These are phyloP conservation scores for Hetaerina titia DNA, from an alignment of 2,888 invertebrate genomes.

Conservation along the genomic window DNA sequence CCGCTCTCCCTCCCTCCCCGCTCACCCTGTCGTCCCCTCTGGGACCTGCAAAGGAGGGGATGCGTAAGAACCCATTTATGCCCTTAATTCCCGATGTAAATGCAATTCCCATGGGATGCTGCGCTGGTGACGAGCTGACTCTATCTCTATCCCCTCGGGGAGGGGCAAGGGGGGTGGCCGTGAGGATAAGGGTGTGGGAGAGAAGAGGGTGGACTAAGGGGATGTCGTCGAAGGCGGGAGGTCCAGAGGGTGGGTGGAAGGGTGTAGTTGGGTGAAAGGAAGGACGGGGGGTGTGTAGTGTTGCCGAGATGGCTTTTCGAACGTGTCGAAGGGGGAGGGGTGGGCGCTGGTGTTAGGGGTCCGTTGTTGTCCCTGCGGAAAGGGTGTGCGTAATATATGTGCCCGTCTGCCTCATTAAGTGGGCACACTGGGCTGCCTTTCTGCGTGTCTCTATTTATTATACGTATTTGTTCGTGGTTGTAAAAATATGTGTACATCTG, in stretches of 20 bases:
- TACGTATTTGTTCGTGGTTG: not conserved
- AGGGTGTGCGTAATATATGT: constrained; percentile 34
- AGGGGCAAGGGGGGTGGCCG: constrained; percentile 47
- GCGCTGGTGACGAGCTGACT: constrained; percentile 68
- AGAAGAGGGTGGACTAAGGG: not conserved
- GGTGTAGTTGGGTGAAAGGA: constrained; percentile 71
- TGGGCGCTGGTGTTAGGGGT: constrained; percentile 70
- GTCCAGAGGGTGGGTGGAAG: constrained; percentile 70
- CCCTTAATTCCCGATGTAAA: constrained; percentile 70
- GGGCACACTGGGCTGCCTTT: not conserved
- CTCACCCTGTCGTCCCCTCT: not conserved
- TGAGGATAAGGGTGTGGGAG: constrained; percentile 48
- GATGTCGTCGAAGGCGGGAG: not conserved
- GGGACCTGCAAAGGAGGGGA: not conserved
- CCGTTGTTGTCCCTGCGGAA: constrained; percentile 66
- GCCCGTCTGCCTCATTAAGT: constrained; percentile 61
- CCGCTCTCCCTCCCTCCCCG: not conserved
- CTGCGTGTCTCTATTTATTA: constrained; percentile 15
- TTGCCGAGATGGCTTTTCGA: constrained; percentile 74
- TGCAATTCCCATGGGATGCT: constrained; percentile 71
- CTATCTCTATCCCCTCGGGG: constrained; percentile 68
- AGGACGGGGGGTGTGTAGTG: constrained; percentile 63
- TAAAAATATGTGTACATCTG: constrained; percentile 25
- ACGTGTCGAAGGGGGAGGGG: constrained; percentile 74
- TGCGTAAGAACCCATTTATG: constrained; percentile 67